Evolutionary conservation across 2,113 vertebrate species (phyloP), one percentile per base, ranked within the genome.

Genomic region (Mormoops blainvillei): DNA sequence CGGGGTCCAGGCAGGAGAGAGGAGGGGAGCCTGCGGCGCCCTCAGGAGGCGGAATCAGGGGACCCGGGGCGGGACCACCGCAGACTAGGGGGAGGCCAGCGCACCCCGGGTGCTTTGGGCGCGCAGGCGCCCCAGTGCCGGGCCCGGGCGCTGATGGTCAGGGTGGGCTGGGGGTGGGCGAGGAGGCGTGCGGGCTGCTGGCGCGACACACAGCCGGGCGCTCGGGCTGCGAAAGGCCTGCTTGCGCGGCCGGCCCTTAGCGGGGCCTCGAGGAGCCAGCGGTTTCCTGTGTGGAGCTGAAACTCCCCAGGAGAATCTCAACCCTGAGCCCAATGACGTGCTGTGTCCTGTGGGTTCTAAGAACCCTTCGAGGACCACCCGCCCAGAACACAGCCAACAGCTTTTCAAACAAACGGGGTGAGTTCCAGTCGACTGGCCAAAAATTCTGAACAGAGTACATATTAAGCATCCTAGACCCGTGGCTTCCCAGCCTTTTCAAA

Each of bases 141-240:
- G n/a, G n/a, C n/a, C n/a, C n/a, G n/a, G n/a, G n/a, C n/a, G n/a
- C n/a, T 38, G 19, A 20, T 11, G 67, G 50, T 22, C 28, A 9
- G 31, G 67, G 41, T 22, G 50, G 12, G 26, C 1, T 2, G 11
- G 19, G 50, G 22, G 22, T 4, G 54, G 24, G 38, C 8, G 22
- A 0, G 1, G 18, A 3, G 9, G 5, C 0, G 28, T 0, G 0
- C 1, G 19, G 33, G 54, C 3, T 1, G 3, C 65, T 26, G 36
- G 65, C 20, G 31, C 7, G 24, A 24, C 10, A 22, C 2, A 81
- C 43, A 19, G 31, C 15, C 22, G 33, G 8, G 20, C 1, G 20
- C 22, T 18, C 4, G 33, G 36, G 8, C n/a, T 10, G 7, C 4
- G 19, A 3, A 9, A 56, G 80, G 38, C 24, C 24, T 20, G 12